Conservation (phyloP, 2,113 vertebrate species). For the Phyllopteryx taeniolatus region DNA sequence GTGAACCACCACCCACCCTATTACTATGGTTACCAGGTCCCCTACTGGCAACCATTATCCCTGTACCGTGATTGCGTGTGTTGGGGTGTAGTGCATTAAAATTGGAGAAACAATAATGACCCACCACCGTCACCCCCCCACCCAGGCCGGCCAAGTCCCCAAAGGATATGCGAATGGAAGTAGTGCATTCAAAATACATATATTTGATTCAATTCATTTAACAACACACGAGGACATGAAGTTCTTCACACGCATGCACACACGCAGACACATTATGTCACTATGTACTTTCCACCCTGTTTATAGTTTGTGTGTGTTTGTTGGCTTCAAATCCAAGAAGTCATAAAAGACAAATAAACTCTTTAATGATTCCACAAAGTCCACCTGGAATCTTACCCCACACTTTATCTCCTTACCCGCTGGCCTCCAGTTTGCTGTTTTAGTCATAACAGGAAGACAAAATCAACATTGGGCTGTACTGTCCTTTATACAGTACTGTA, state of each 20-base stretch:
- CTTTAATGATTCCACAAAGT: constrained; percentile 6
- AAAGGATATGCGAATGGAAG: no score
- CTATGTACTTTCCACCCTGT: not conserved
- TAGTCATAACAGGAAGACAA: not conserved
- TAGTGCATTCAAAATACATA: not conserved
- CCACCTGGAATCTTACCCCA: not conserved
- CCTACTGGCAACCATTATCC: no score
- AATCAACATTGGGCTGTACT: not conserved
- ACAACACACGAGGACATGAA: not conserved
- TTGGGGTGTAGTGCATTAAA: no score
- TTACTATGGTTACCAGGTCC: no score
- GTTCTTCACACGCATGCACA: not conserved
- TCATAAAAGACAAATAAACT: constrained; percentile 1
- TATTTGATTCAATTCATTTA: not conserved
- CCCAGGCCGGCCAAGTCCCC: no score
- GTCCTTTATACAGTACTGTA: not conserved
- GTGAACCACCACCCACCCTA: no score
- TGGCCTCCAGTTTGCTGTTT: not conserved
- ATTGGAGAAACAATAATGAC: no score
- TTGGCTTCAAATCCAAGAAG: not conserved
- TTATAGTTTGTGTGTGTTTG: not conserved
- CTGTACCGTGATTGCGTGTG: no score
- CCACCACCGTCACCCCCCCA: no score
- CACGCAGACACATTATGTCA: not conserved
- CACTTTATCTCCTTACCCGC: not conserved